phyloP scores from a whole-genome alignment of 1,140 invertebrate genomes.

The Bathynomus jamesi region DNA sequence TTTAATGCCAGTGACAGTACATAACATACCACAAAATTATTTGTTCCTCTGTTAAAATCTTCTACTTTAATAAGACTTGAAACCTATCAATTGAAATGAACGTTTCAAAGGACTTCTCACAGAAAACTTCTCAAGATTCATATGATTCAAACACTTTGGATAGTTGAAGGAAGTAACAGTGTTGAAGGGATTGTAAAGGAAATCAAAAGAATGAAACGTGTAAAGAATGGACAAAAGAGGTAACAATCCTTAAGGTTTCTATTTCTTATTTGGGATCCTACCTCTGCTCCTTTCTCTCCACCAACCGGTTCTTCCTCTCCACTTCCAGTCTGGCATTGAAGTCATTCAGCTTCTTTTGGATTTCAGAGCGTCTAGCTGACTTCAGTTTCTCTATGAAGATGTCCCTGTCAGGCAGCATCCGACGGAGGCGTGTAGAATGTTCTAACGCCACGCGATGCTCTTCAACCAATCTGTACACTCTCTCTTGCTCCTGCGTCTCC shows the following conservation, averaged over 20 bases:
- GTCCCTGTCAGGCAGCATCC: conserved; percentile 75
- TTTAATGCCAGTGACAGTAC: no score
- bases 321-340: conserved; percentile 67
- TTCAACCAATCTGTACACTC: conserved; percentile 72
- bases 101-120: no score
- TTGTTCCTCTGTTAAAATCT: no score
- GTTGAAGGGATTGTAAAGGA: no score
- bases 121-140: no score
- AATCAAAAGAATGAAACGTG: no score
- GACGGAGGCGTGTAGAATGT: conserved; percentile 63
- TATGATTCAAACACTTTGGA: no score
- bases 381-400: conserved; percentile 67
- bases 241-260: not conserved
- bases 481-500: conserved; percentile 81
- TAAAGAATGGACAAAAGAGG: not conserved
- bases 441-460: conserved; percentile 77
- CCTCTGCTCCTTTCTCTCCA: conserved; percentile 63
- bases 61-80: no score
- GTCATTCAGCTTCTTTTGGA: conserved; percentile 57
- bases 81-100: no score
- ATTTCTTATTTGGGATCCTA: conserved; percentile 39
- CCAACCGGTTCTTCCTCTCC: conserved; percentile 62
- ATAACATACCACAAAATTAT: no score
- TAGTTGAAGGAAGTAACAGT: no score
- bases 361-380: conserved; percentile 41